Evolutionary conservation across 1,140 invertebrate genomes (phyloP), one percentile per base, ranked within the genome.

Genomic region (Bursaphelenchus mucronatus): DNA sequence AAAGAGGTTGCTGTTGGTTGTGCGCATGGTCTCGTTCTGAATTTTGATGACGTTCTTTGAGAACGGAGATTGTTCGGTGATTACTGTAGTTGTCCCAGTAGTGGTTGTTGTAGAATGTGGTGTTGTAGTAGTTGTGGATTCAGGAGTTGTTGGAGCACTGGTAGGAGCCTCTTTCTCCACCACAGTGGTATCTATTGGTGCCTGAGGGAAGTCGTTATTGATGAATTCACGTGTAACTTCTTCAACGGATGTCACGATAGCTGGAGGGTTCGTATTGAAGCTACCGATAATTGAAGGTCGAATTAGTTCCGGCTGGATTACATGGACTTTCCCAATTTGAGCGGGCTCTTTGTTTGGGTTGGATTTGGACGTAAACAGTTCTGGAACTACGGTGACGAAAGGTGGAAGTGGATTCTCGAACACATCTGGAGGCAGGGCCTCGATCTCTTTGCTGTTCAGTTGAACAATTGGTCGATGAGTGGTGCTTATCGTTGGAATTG

Each of bases 341-440:
- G 39, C 17, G 15, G 61, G 43, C 19, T 59, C 21, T 54, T 30
- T 43, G 19, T 57, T 55, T n/a, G 67, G 7, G 8, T 30, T 43
- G 3, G 11, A 43, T 17, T n/a, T 19, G 13, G 53, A 21, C 8
- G n/a, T 52, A 43, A 58, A 30, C 4, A 71, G 11, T 55, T 74
- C 43, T 8, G 71, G 72, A 30, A 61, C 51, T 8, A 77, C 64
- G 8, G 75, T 76, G 9, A 74, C 45, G 55, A 75, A 73, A 10
- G 74, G 71, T n/a, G 74, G 64, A 68, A 77, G 71, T 13, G 74
- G 66, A 47, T 68, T 46, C 17, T 70, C 74, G 44, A 80, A 78
- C 10, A 67, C 79, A 57, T 77, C 77, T 30, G 79, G 77, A 9
- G 77, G 73, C 46, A 75, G 55, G 41, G 78, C 61, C 19, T 71